phyloP scores from a whole-genome alignment of 2,797 vertebrate species.

The Lagocephalus sceleratus region DNA sequence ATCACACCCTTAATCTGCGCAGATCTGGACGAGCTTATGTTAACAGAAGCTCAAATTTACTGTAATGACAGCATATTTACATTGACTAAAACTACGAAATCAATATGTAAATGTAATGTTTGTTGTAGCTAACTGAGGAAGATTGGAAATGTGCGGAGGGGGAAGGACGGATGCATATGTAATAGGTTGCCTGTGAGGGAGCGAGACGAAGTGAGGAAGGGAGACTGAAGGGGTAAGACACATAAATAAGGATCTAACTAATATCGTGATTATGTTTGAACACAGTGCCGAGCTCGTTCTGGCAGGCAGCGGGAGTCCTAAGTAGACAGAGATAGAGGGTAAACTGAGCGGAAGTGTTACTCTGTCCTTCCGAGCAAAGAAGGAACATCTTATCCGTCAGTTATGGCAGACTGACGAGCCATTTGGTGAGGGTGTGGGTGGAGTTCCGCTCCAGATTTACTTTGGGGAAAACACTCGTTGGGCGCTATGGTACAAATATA shows the following conservation, averaged over 20 bases:
- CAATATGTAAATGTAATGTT: conserved; percentile 99
- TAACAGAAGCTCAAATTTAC: conserved; percentile 99
- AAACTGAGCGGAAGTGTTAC: conserved; percentile 74
- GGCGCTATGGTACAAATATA: conserved; percentile 58
- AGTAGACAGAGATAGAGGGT: conserved; percentile 69
- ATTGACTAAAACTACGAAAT: conserved; percentile 99
- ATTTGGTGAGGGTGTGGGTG: conserved; percentile 51
- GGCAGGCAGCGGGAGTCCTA: conserved; percentile 66
- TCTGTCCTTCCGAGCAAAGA: conserved; percentile 74
- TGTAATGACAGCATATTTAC: conserved; percentile 99
- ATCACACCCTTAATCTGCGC: conserved; percentile 91
- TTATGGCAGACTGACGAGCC: conserved; percentile 57
- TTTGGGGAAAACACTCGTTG: conserved; percentile 40
- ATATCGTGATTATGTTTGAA: conserved; percentile 80
- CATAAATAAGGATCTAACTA: conserved; percentile 75
- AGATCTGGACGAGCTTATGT: conserved; percentile 97
- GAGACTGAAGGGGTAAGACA: conserved; percentile 52
- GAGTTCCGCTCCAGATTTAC: conserved; percentile 58
- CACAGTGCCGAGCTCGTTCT: conserved; percentile 70
- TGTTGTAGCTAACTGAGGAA: conserved; percentile 98
- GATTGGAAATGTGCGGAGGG: conserved; percentile 82
- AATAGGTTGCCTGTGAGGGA: conserved; percentile 67
- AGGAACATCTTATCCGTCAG: conserved; percentile 63
- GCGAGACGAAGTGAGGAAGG: conserved; percentile 8
- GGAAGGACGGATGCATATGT: conserved; percentile 82